Conservation (phyloP, 1,140 invertebrate species). For the Drosophila santomea region DNA sequence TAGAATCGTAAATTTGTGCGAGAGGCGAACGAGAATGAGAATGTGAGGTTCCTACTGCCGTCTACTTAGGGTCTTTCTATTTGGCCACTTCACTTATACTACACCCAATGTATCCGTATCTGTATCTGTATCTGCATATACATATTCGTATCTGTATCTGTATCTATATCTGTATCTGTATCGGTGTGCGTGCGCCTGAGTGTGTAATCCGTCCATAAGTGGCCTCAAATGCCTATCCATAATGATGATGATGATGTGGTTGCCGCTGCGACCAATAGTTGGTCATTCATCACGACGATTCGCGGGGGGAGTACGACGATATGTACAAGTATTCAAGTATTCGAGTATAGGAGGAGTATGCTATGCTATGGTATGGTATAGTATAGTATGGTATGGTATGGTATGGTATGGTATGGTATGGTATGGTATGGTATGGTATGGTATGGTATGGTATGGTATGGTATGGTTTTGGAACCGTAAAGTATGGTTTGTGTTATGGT, state of each 20-base stretch:
- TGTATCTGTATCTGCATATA: neutral
- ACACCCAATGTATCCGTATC: neutral
- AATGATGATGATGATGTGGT: slow-evolving; percentile 52
- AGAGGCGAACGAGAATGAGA: slow-evolving; percentile 6
- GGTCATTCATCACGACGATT: slow-evolving; percentile 42
- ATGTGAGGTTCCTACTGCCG: slow-evolving; percentile 14
- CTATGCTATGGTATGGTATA: neutral
- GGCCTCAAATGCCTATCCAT: slow-evolving; percentile 61
- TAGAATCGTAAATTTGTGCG: slow-evolving; percentile 30
- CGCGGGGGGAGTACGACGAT: neutral
- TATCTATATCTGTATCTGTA: neutral
- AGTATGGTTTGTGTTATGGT: too few species aligned
- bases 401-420: neutral
- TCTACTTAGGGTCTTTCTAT: slow-evolving; percentile 19
- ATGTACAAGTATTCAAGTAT: neutral
- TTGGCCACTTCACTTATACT: slow-evolving; percentile 1
- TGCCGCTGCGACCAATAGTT: slow-evolving; percentile 56
- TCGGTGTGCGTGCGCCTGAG: slow-evolving; percentile 8
- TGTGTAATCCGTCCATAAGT: slow-evolving; percentile 72
- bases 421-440: neutral
- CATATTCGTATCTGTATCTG: slow-evolving; percentile 2
- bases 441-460: too few species aligned
- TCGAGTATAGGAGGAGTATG: neutral
- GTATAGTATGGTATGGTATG: neutral
- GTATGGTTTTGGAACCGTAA: too few species aligned